Evolutionary conservation across 2,113 vertebrate genomes (phyloP).

Genomic region (Eclectus roratus): DNA sequence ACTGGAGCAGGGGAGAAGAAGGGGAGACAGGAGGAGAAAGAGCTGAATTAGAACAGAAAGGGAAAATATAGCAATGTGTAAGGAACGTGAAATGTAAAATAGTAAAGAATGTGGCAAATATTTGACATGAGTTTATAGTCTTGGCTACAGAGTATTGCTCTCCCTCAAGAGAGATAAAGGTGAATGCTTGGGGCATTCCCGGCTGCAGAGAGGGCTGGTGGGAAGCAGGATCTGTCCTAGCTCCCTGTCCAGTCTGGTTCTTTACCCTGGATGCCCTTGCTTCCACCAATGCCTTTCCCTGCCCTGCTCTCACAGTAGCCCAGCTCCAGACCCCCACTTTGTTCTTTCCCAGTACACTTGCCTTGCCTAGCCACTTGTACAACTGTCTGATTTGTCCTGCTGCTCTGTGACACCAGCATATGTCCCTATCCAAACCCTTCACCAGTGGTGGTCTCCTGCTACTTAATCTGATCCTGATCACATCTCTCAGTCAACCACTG

Average conservation of each 20-base stretch:
- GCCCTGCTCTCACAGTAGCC: neutral
- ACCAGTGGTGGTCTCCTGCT: neutral
- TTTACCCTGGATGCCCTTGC: neutral
- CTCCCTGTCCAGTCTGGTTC: neutral
- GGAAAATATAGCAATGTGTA: neutral
- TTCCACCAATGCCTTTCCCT: neutral
- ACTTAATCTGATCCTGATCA: neutral
- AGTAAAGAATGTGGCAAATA: neutral
- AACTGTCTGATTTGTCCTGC: neutral
- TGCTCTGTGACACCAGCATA: neutral
- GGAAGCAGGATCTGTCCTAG: neutral
- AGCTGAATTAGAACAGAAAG: neutral
- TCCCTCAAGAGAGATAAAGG: neutral
- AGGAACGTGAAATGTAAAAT: neutral
- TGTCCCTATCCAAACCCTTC: neutral
- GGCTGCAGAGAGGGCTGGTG: neutral
- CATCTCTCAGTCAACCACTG: neutral
- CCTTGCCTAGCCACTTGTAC: too few species aligned
- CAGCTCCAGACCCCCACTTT: neutral
- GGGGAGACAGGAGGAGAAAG: neutral
- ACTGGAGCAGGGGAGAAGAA: neutral
- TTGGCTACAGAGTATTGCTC: neutral
- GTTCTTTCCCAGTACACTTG: neutral
- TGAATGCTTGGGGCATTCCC: neutral
- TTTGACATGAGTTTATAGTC: neutral